Conservation (phyloP, 35 echinoderm and acorn worm genomes). For the Patiria miniata region DNA sequence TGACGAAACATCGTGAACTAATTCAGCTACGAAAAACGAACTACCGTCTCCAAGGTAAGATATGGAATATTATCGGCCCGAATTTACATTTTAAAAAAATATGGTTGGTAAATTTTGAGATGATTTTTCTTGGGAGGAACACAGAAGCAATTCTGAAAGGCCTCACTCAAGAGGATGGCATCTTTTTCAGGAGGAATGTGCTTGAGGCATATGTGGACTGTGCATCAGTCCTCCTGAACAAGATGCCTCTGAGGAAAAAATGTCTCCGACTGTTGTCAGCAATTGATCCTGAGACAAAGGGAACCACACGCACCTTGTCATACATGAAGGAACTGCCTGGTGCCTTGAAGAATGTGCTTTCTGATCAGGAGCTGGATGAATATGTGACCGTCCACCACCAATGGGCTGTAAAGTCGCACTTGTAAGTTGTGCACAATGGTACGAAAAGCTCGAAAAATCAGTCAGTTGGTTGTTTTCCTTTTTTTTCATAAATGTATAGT, state of each 20-base stretch:
- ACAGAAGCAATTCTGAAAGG: neutral
- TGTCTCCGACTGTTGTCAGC: conserved; percentile 23
- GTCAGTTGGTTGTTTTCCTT: no score
- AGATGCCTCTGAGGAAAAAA: conserved; percentile 29
- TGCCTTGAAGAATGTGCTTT: neutral
- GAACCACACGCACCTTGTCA: conserved; percentile 15
- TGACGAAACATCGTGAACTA: neutral
- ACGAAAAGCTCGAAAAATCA: no score
- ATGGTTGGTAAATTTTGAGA: neutral
- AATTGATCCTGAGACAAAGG: conserved; percentile 12
- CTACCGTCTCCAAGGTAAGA: conserved; percentile 18
- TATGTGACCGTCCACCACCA: no score
- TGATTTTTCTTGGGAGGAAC: neutral
- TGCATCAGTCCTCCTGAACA: neutral
- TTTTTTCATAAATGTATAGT: no score
- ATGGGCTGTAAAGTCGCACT: no score
- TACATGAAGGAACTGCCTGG: conserved; percentile 1
- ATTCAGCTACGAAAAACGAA: conserved; percentile 2
- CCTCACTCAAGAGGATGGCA: neutral
- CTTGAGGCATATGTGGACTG: conserved; percentile 26
- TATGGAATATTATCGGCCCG: neutral
- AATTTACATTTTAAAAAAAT: neutral
- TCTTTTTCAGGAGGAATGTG: neutral
- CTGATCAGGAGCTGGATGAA: neutral
- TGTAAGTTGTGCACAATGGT: no score